Conservation (phyloP, 2,113 vertebrate species). For the Bubo blakistoni region DNA sequence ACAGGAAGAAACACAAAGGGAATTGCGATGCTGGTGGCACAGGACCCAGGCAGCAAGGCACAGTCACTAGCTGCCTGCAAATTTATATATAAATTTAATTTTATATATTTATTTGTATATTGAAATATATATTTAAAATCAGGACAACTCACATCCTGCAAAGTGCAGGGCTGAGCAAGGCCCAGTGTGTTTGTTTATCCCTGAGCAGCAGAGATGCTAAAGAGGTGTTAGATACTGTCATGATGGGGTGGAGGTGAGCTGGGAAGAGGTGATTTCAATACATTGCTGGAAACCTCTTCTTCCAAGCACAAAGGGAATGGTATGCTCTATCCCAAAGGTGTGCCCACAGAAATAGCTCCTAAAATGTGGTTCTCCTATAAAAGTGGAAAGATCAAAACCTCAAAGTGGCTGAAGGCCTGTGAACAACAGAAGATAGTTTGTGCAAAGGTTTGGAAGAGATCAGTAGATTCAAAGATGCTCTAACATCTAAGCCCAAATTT, state of each 20-base stretch:
- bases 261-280: not conserved
- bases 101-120: not conserved
- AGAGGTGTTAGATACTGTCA: not conserved
- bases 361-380: not conserved
- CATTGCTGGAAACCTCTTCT: not conserved
- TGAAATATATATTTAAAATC: not conserved
- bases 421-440: not conserved
- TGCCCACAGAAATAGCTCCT: not conserved
- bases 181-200: not conserved
- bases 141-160: not conserved
- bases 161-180: not conserved
- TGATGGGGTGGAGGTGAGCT: not conserved
- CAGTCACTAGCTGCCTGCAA: not conserved
- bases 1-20: not conserved
- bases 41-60: not conserved
- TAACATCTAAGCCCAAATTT: not conserved
- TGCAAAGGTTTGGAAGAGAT: not conserved
- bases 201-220: not conserved
- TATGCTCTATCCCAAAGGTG: not conserved
- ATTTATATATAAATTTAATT: not conserved
- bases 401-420: not conserved
- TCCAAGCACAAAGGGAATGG: not conserved
- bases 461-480: not conserved
- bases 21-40: not conserved
- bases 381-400: not conserved